A percentile compares a stretch with the other conserved stretches of the same genome.
phyloP scores from a whole-genome alignment of 2,797 vertebrate species.

The Schizopygopsis pylzovi region DNA sequence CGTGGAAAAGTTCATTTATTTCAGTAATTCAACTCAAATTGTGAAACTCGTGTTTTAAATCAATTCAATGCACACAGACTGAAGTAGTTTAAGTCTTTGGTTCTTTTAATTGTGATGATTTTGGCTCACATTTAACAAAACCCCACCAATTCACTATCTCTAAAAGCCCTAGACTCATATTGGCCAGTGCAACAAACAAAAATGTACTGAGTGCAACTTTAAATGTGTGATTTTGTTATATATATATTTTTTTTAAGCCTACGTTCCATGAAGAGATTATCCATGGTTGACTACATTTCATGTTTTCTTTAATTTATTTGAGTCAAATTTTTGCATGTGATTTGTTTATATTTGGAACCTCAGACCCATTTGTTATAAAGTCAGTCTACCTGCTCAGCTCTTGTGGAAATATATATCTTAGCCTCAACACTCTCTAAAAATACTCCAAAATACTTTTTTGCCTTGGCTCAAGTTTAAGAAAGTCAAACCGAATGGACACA shows the following conservation, averaged over 20 bases:
- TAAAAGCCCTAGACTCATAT: background rate
- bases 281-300: constrained; percentile 3
- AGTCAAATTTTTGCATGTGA: constrained; percentile 1
- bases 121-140: too few relatives aligned
- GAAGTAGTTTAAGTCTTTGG: too few relatives aligned
- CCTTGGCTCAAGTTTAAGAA: constrained; percentile 46
- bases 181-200: background rate
- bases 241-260: background rate
- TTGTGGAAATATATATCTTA: constrained; percentile 53
- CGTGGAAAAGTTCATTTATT: too few relatives aligned
- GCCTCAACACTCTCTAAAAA: constrained; percentile 62
- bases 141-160: too few relatives aligned
- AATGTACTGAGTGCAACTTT: background rate
- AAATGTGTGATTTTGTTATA: background rate
- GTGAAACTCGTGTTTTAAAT: too few relatives aligned
- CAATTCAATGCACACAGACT: too few relatives aligned
- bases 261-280: constrained; percentile 2
- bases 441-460: constrained; percentile 51
- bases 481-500: constrained; percentile 51
- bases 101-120: too few relatives aligned
- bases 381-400: constrained; percentile 49
- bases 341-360: background rate
- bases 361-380: constrained; percentile 32
- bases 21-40: too few relatives aligned
- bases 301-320: constrained; percentile 23